Evolutionary conservation across 2,797 vertebrate species (phyloP).

Genomic region (Crypturellus tataupa): DNA sequence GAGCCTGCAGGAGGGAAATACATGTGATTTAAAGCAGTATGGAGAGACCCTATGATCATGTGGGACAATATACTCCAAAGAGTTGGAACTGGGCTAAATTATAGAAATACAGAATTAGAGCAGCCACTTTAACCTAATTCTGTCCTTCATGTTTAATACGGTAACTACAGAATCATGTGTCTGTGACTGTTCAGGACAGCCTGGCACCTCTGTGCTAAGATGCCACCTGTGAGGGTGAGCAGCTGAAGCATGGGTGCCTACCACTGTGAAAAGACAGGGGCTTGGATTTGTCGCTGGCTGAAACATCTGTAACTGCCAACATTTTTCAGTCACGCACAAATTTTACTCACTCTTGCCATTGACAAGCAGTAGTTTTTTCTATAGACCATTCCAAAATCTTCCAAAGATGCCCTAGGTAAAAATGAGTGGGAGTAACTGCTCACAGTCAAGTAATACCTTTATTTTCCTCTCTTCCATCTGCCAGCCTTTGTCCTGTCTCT

Average conservation of each 20-base stretch:
- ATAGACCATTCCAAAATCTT: neutral
- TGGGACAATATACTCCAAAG: neutral
- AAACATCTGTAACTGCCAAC: neutral
- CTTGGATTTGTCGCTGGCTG: neutral
- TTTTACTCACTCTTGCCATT: neutral
- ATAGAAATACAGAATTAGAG: neutral
- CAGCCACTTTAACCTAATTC: neutral
- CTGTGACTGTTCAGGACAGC: neutral
- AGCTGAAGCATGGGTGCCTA: neutral
- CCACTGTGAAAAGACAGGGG: too few relatives aligned
- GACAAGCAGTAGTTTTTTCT: neutral
- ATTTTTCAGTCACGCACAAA: neutral
- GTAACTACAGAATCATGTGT: neutral
- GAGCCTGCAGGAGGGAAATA: fast-evolving
- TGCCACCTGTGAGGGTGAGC: neutral
- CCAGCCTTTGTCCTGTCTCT: neutral
- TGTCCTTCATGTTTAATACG: fast-evolving
- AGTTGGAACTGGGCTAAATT: fast-evolving
- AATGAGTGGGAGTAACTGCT: neutral
- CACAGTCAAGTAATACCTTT: neutral
- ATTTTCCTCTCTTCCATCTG: neutral
- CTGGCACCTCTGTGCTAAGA: neutral
- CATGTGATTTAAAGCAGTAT: neutral
- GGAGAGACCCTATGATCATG: neutral
- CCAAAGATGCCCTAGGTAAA: neutral